Base-by-base conservation (phyloP, 92 coral and sea anemone species). In the Umimayanthus kanabou region DNA sequence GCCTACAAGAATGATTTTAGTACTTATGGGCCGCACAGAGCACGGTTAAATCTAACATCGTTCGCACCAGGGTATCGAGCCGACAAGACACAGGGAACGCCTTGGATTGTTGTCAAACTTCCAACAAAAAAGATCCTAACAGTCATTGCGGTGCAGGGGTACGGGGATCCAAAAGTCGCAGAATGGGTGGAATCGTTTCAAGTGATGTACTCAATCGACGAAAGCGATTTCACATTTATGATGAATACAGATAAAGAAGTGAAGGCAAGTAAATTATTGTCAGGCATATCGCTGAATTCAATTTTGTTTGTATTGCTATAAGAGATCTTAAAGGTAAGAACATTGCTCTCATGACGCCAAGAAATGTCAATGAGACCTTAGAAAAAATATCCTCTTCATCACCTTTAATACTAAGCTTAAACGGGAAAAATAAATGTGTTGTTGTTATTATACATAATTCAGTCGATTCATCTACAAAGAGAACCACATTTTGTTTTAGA, bases 11-110 rank as follows among this genome's bases (percentile, higher is more conserved):
- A 90, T 40, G 96, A 93, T 66, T 95, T 90, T 80, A 76, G 90
- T 66, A 91, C 92, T 22, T 95, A 89, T 50, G 98, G 98, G 77
- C 85, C 93, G 6, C 98, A 95, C 16, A 94, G 98, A 74, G 96
- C 96, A 5, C 91, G 98, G 40, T 88, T 95, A 25, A 92, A 93
- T 73, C 79, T 93, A 76, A 87, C 94, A 0, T 90, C 94, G 15
- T 93, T 92, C 94, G 93, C 96, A 77, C 96, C 93, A 10, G 98
- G 98, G 23, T 92, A 90, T 89, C 85, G 98, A 80, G 94, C 94
- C 4, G 90, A 92, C 57, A 87, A 88, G 15, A 39, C 77, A 4
- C 92, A 91, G 49, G 45, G 25, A 55, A 74, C 47, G 10, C 80
- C 92, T 3, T 93, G 96, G 96, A 77, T 95, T 26, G 92, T 91